A percentile compares a stretch with the other conserved stretches of the same genome.
These are phyloP conservation scores for Antechinus stuartii DNA, from an alignment of 2,113 vertebrate species.

Conservation along the genomic window DNA sequence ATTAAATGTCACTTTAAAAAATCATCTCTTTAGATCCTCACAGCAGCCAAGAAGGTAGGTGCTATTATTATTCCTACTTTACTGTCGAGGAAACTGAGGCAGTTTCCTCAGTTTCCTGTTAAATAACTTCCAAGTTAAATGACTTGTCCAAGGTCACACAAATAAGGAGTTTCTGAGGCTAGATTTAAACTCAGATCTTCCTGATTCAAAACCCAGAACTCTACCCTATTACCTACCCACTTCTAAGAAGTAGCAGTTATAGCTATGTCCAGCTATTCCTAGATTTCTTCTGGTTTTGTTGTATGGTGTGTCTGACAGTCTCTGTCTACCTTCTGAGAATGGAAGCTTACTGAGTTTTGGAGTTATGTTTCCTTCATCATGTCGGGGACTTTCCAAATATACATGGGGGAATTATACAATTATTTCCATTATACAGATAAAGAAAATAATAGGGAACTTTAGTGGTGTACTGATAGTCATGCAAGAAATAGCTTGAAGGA, in stretches of 20 bases:
- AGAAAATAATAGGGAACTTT: too few relatives aligned
- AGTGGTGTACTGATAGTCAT: too few relatives aligned
- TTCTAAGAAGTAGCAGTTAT: background rate
- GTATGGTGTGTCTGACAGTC: background rate
- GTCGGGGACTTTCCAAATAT: background rate
- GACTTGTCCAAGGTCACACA: background rate
- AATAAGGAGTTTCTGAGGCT: background rate
- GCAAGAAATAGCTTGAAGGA: too few relatives aligned
- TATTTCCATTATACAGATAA: too few relatives aligned
- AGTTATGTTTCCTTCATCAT: background rate
- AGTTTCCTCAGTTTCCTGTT: background rate
- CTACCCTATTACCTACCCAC: background rate
- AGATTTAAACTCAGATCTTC: background rate
- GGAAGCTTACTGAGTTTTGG: background rate
- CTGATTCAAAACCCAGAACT: background rate
- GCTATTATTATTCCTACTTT: background rate
- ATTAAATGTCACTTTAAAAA: background rate
- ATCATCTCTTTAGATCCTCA: background rate
- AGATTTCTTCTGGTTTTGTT: background rate
- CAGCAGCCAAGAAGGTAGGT: background rate
- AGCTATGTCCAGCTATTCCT: background rate
- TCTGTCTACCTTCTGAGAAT: background rate
- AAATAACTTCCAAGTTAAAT: background rate
- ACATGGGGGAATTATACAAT: background rate
- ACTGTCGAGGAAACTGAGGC: background rate